A percentile compares a stretch with the other conserved stretches of the same genome.
phyloP scores from a whole-genome alignment of 2,888 invertebrate genomes.

The Ichneumon xanthorius region DNA sequence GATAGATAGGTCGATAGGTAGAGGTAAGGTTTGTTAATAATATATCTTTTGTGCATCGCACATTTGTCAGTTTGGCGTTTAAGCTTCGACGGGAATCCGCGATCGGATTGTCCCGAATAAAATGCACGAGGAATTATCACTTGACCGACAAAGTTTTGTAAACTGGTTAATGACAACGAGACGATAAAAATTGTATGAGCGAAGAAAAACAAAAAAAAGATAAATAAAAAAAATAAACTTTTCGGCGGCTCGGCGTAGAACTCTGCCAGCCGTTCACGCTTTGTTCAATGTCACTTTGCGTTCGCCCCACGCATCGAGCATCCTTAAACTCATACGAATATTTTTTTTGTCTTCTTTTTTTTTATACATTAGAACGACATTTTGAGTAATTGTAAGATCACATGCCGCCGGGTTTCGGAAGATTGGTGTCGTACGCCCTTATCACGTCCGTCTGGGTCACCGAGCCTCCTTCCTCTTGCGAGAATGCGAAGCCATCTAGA shows the following conservation, averaged over 20 bases:
- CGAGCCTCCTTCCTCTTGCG: conserved; percentile 99
- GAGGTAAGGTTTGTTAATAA: conserved; percentile 15
- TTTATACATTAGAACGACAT: conserved; percentile 59
- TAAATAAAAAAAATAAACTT: conserved; percentile 13
- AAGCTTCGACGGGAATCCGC: conserved; percentile 23
- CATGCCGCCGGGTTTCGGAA: conserved; percentile 92
- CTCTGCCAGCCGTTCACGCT: conserved; percentile 26
- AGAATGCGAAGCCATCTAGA: conserved; percentile 98
- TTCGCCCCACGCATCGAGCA: conserved; percentile 26
- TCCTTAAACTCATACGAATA: conserved; percentile 41
- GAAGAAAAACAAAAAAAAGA: neutral
- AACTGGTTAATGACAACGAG: conserved; percentile 5
- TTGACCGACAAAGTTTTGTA: conserved; percentile 36
- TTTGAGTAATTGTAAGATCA: conserved; percentile 81
- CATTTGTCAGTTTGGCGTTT: conserved; percentile 47
- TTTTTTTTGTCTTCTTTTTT: conserved; percentile 16
- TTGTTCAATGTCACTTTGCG: conserved; percentile 3
- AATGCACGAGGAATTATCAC: conserved; percentile 55
- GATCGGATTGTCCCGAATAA: conserved; percentile 29
- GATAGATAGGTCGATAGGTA: conserved; percentile 7
- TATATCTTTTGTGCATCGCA: conserved; percentile 61
- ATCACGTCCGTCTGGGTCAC: conserved; percentile 98
- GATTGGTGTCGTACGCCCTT: conserved; percentile 97
- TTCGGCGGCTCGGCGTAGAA: conserved; percentile 48
- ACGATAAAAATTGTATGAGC: conserved; percentile 10